Base-by-base conservation (phyloP, 2,888 invertebrate species). In the Branchipolynoe longqiensis region DNA sequence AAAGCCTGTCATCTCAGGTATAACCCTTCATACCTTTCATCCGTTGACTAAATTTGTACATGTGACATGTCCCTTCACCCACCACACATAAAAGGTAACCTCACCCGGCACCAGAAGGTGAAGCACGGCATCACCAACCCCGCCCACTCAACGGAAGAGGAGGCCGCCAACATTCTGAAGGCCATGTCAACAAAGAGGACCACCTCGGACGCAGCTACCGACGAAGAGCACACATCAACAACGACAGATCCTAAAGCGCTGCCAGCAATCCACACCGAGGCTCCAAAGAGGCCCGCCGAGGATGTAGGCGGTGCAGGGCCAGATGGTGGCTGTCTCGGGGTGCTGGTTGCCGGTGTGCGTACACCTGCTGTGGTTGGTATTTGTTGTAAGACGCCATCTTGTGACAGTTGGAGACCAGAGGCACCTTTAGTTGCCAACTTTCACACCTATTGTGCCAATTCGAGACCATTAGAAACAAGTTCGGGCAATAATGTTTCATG, bases 71-170 rank as follows among this genome's bases (percentile, higher is more conserved):
- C n/a, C n/a, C n/a, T n/a, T n/a, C n/a, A n/a, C n/a, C n/a, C n/a
- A n/a, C n/a, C n/a, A n/a, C n/a, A n/a, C n/a, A n/a, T 48, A 18
- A 48, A 14, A 93, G 93, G 93, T 48, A 93, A 93, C 87, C 87
- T 93, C 81, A 92, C 92, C 74, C 88, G 93, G 36, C 93, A 93
- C 87, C 91, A 92, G 85, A 93, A 92, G 87, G 92, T 92, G 48
- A 93, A 93, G 85, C 93, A 93, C 88, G 92, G 91, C n/a, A 86
- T 92, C 33, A 90, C 90, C 74, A 91, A 91, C 78, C 90, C 89
- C 3, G 90, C 91, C 14, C 91, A 91, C 78, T 90, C 87, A 38
- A 92, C 91, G 90, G 92, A 92, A 69, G 93, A 92, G 84, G 92
- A 92, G 82, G 92, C 92, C 6, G 92, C 92, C 12, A 90, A 91